Conservation (phyloP, 2,113 vertebrate species). For the Gracilinanus agilis region DNA sequence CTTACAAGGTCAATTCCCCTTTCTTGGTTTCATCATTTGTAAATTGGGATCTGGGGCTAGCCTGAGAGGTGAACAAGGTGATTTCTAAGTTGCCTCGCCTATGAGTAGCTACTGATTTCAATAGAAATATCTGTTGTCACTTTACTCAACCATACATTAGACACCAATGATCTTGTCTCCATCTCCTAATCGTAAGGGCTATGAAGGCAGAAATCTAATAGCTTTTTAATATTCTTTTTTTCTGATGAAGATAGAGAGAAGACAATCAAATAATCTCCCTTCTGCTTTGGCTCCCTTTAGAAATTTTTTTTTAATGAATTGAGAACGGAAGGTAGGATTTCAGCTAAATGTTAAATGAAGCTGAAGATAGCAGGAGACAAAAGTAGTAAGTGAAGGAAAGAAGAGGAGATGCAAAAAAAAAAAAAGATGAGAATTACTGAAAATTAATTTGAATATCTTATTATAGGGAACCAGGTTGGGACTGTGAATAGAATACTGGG, state of each 20-base stretch:
- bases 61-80: not conserved
- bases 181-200: constrained; percentile 55
- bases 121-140: constrained; percentile 98
- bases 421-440: too few species aligned
- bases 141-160: constrained; percentile 95
- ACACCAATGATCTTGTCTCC: constrained; percentile 88
- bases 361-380: too few species aligned
- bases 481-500: too few species aligned
- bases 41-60: not conserved
- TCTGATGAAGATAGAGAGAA: not conserved
- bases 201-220: not conserved
- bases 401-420: too few species aligned
- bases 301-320: not conserved
- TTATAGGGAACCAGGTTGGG: too few species aligned
- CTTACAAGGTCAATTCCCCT: not conserved
- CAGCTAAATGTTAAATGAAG: too few species aligned
- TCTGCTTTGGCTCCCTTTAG: not conserved
- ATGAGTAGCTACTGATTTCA: constrained; percentile 94
- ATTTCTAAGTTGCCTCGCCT: constrained; percentile 86
- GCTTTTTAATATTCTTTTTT: not conserved
- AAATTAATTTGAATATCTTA: too few species aligned
- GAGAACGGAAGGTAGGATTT: not conserved
- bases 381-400: too few species aligned
- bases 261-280: not conserved
- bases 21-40: not conserved